phyloP scores from a whole-genome alignment of 2,797 vertebrate genomes.

The Astyanax mexicanus region DNA sequence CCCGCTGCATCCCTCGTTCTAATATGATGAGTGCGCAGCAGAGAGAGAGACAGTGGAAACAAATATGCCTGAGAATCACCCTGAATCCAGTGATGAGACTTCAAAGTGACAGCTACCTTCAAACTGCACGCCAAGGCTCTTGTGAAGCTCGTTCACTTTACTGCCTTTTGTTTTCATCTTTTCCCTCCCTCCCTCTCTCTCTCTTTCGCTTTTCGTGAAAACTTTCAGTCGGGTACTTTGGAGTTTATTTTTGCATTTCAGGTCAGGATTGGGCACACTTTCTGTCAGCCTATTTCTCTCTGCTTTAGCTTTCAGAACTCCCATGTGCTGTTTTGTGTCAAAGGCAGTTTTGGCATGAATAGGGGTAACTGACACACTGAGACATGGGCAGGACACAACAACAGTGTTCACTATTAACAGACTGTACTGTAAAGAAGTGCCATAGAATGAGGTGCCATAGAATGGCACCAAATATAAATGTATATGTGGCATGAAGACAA shows the following conservation, averaged over 20 bases:
- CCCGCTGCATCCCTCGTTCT: neutral
- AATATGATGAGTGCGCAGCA: neutral
- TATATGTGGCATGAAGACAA: no score
- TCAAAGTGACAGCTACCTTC: conserved; percentile 57
- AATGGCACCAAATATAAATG: neutral
- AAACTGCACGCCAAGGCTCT: conserved; percentile 36
- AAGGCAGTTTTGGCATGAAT: conserved; percentile 34
- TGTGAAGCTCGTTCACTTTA: conserved; percentile 29
- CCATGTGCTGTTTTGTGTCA: conserved; percentile 25
- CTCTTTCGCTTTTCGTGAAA: conserved; percentile 22
- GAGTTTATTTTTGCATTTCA: conserved; percentile 64
- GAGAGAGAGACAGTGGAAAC: neutral
- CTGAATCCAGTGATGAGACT: conserved; percentile 35
- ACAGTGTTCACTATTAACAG: conserved; percentile 26
- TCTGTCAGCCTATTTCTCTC: conserved; percentile 20
- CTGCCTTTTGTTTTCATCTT: conserved; percentile 46
- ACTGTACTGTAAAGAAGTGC: conserved; percentile 1
- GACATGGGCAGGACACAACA: conserved; percentile 18
- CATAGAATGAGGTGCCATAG: neutral
- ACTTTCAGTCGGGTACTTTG: conserved; percentile 46
- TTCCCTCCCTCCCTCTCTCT: conserved; percentile 22
- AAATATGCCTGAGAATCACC: conserved; percentile 11
- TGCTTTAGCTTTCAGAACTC: conserved; percentile 15
- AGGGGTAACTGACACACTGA: conserved; percentile 34
- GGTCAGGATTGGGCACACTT: conserved; percentile 49